A percentile compares a stretch with the other conserved stretches of the same genome.
Evolutionary conservation across 2,888 invertebrate genomes (phyloP).

Genomic region (Heteropelma amictum): DNA sequence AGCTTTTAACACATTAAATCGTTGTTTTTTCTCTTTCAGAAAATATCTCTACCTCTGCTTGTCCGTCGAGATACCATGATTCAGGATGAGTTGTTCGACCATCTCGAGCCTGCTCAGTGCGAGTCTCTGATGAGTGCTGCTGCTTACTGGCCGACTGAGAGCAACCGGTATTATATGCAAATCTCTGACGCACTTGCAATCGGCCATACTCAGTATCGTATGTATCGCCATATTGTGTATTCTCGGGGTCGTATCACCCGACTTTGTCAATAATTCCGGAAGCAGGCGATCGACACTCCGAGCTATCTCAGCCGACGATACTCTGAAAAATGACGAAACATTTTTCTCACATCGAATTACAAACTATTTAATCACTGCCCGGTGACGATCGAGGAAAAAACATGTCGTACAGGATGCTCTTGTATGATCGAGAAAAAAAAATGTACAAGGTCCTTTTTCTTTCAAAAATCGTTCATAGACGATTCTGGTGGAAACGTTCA

Average conservation of each 20-base stretch:
- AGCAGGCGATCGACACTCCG: conserved; percentile 90
- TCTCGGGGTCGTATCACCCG: conserved; percentile 92
- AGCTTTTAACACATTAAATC: background rate
- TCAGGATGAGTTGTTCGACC: conserved; percentile 91
- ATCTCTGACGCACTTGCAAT: conserved; percentile 89
- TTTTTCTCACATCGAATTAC: background rate
- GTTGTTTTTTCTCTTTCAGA: background rate
- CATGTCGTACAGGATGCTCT: no score
- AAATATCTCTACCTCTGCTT: conserved; percentile 84
- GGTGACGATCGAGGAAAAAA: background rate
- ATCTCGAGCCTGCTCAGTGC: conserved; percentile 92
- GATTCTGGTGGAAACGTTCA: background rate
- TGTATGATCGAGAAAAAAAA: no score
- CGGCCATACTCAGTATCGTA: conserved; percentile 91
- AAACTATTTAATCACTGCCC: no score
- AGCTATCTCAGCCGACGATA: conserved; percentile 89
- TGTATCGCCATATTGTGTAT: conserved; percentile 93
- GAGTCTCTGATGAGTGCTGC: conserved; percentile 90
- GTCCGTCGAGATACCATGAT: conserved; percentile 91
- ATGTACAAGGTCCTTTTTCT: background rate
- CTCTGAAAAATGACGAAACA: conserved; percentile 79
- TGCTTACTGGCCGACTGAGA: conserved; percentile 89
- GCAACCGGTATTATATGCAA: conserved; percentile 91
- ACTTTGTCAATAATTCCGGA: conserved; percentile 90
- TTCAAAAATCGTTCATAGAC: background rate